Percentiles rank a stretch among this genome's conserved stretches.
Conservation (phyloP, 2,888 invertebrate genomes). For the Mesoligia furuncula region DNA sequence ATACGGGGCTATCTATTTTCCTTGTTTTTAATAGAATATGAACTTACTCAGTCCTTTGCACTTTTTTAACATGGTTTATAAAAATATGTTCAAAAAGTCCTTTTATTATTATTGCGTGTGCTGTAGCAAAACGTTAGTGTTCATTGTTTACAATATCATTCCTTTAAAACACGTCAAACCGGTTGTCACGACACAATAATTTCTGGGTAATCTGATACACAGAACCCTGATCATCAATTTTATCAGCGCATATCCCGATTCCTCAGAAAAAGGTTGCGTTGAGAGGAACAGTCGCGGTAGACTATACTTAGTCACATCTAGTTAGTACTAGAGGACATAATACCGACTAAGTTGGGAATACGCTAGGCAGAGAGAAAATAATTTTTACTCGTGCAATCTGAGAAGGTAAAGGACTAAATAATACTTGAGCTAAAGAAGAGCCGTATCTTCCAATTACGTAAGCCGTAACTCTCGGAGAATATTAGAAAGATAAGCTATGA, state of each 20-base stretch:
- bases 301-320: background rate
- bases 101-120: no score
- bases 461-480: slow-evolving; percentile 12
- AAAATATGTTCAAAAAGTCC: no score
- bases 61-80: background rate
- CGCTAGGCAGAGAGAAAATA: slow-evolving; percentile 7
- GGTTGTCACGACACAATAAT: background rate
- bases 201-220: no score
- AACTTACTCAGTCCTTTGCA: no score
- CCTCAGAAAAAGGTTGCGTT: background rate
- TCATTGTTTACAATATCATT: no score
- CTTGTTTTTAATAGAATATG: no score
- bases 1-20: no score
- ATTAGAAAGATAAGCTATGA: slow-evolving; percentile 8
- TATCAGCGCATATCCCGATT: background rate
- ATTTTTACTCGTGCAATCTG: slow-evolving; percentile 40
- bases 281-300: background rate
- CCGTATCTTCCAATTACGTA: slow-evolving; percentile 18
- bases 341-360: background rate
- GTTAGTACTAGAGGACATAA: background rate
- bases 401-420: slow-evolving; percentile 20
- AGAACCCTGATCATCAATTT: background rate
- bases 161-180: background rate
- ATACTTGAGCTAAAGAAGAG: slow-evolving; percentile 21
- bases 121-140: no score